Base-by-base conservation (phyloP, 2,888 invertebrate species). In the Drosophila tripunctata region DNA sequence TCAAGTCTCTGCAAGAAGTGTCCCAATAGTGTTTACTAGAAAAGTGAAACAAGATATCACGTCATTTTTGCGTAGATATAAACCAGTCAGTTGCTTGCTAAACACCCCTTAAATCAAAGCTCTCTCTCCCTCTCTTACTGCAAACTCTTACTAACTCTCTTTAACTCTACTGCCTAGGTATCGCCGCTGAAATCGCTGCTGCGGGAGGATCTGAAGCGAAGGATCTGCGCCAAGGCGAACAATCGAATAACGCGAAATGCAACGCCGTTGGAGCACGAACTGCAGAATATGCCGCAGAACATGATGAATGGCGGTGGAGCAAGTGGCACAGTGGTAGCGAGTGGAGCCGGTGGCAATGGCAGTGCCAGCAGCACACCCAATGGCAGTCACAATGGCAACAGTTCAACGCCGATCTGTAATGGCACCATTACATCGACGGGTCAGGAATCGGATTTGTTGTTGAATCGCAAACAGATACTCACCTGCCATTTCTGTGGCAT, bases 401-500 rank as follows among this genome's bases (percentile, higher is more conserved):
- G 15, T 43, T 84, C 89, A 1, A 92, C 93, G 47, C 92, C 93
- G 55, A 92, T 92, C 57, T 92, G 93, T 75, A 93, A 93, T 64
- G 94, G 94, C 30, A 93, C 94, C 38, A 95, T 94, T 58, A 96
- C 96, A 22, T 96, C 96, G 2, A 96, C 89, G 24, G 96, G 95
- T 35, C 93, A 93, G 57, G 93, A 93, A 82, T 93, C 93, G 71
- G 92, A 90, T 58, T 89, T 93, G 80, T 89, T 93, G 19, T 73
- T 89, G 24, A 91, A 86, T 67, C 90, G 91, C 27, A 92, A 90
- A 67, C 92, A 91, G 79, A 92, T 93, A 68, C 93, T 96, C 48
- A 95, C 96, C 85, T 98, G 98, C 92, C 93, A 95, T 19, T 97
- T 96, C 92, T 99, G 99, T 92, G 96, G 97, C 82, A 98, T 99